Conservation (phyloP, 2,888 invertebrate species). For the Hirtodrosophila duncani region DNA sequence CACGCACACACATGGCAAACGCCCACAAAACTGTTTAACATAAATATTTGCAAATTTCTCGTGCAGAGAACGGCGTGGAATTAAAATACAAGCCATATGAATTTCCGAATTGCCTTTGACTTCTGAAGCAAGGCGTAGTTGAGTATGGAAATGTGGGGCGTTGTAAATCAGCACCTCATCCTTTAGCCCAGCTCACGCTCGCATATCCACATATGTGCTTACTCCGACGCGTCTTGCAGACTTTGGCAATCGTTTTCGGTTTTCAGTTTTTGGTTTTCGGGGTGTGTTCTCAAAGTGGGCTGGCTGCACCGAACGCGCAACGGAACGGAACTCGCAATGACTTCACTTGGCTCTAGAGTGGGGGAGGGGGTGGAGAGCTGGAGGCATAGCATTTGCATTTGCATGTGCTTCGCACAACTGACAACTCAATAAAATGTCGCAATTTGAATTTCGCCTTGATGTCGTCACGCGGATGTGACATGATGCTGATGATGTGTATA, state of each 20-base stretch:
- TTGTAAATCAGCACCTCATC: conserved; percentile 65
- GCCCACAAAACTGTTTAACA: conserved; percentile 65
- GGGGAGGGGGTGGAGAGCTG: conserved; percentile 14
- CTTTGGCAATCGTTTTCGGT: conserved; percentile 4
- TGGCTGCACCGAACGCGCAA: too few species aligned
- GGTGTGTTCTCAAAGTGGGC: conserved; percentile 50
- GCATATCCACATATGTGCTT: conserved; percentile 35
- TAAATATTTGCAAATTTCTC: conserved; percentile 54
- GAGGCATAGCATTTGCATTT: conserved; percentile 45
- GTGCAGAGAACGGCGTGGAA: conserved; percentile 43
- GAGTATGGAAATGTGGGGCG: conserved; percentile 45
- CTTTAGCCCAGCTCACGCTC: conserved; percentile 23
- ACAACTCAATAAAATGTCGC: conserved; percentile 71
- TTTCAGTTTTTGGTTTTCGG: conserved; percentile 40
- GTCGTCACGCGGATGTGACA: conserved; percentile 53
- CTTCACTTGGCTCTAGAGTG: too few species aligned
- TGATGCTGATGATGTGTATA: conserved; percentile 60
- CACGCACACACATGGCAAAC: conserved; percentile 13
- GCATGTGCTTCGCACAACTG: conserved; percentile 56
- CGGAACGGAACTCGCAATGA: too few species aligned
- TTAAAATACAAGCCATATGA: conserved; percentile 50
- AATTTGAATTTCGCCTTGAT: conserved; percentile 56
- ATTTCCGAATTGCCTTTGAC: conserved; percentile 59
- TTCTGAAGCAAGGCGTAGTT: conserved; percentile 29
- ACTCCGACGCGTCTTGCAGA: conserved; percentile 25